Evolutionary conservation across 2,113 vertebrate species (phyloP).

Genomic region (Corythaeola cristata): DNA sequence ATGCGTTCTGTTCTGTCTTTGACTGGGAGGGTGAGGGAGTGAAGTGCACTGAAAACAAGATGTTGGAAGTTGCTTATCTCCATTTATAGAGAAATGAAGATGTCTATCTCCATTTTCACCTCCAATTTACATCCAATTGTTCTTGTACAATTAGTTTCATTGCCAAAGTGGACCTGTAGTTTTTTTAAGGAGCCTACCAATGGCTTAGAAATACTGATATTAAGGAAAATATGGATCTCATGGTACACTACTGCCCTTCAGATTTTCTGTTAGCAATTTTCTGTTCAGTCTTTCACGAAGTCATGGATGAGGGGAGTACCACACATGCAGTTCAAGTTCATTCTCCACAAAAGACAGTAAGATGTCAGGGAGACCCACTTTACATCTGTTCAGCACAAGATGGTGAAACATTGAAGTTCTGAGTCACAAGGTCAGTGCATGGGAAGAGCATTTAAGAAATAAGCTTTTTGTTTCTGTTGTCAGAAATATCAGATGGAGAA

Average conservation of each 20-base stretch:
- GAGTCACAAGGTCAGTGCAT: rapidly evolving
- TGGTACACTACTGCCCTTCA: background rate
- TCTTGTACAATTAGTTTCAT: background rate
- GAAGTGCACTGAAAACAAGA: background rate
- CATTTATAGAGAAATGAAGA: background rate
- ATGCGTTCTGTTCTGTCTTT: background rate
- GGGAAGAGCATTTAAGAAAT: background rate
- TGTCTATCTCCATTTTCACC: background rate
- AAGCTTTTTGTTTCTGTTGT: background rate
- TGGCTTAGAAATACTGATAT: background rate
- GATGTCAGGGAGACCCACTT: background rate
- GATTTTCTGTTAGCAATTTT: background rate
- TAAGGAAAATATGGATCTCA: background rate
- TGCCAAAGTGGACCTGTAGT: background rate
- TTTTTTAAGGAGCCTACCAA: background rate
- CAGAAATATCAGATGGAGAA: background rate
- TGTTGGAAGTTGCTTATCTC: background rate
- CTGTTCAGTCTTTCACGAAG: background rate
- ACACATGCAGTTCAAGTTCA: background rate
- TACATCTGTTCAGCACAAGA: background rate
- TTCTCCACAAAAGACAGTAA: background rate
- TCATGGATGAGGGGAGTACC: rapidly evolving
- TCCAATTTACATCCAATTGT: background rate
- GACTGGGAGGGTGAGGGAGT: background rate
- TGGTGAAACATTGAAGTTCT: background rate